Evolutionary conservation across 1,140 invertebrate species (phyloP).

Genomic region (Lepidostoma basale): DNA sequence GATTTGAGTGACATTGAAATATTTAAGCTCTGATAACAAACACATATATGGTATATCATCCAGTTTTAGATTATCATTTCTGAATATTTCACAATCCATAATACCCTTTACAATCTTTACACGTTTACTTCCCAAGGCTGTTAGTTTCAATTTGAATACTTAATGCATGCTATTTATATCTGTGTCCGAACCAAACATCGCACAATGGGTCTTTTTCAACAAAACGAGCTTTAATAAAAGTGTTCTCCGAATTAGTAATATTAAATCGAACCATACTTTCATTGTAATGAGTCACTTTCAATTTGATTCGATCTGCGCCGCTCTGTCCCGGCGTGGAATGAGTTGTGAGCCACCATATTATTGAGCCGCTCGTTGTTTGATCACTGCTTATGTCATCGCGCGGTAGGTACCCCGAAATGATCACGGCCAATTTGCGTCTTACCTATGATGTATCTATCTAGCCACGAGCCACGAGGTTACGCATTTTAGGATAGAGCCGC

Average conservation of each 20-base stretch:
- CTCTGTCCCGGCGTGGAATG: too few relatives aligned
- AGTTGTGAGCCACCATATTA: too few relatives aligned
- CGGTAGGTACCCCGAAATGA: neutral
- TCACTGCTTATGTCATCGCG: conserved; percentile 22
- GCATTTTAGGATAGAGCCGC: conserved; percentile 1
- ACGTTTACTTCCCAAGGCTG: too few relatives aligned
- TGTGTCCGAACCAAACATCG: conserved; percentile 6
- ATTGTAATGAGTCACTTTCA: neutral
- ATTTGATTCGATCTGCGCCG: too few relatives aligned
- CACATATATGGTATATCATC: too few relatives aligned
- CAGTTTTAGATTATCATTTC: too few relatives aligned
- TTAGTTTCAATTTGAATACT: too few relatives aligned
- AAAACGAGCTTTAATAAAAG: neutral
- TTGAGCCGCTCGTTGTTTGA: conserved; percentile 9
- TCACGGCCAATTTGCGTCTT: conserved; percentile 13
- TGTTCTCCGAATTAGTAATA: neutral
- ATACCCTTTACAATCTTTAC: too few relatives aligned
- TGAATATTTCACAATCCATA: too few relatives aligned
- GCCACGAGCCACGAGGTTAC: conserved; percentile 16
- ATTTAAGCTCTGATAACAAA: neutral
- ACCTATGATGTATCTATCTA: neutral
- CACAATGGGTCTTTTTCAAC: conserved; percentile 1
- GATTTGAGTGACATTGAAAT: neutral
- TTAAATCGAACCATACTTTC: neutral
- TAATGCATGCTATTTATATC: neutral